Percentiles rank a stretch among this genome's conserved stretches.
Evolutionary conservation across 30 jellyfish, hydroid and myxozoan genomes (phyloP).

Genomic region (Clytia hemisphaerica): DNA sequence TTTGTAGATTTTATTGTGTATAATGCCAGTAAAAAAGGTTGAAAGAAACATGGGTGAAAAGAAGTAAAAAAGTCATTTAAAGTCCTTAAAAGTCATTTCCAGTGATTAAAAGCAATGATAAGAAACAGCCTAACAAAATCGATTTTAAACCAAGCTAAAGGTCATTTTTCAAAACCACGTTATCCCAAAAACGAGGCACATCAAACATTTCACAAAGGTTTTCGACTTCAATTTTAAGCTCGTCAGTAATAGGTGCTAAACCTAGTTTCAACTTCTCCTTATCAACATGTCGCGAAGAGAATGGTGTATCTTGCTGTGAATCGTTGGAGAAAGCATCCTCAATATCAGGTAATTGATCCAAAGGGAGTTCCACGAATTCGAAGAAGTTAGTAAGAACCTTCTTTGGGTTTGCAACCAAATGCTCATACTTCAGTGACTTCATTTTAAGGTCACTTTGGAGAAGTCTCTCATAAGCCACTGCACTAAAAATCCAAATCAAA

Average conservation of each 20-base stretch:
- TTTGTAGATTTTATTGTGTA: no score
- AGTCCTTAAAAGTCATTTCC: no score
- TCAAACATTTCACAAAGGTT: slow-evolving; percentile 7
- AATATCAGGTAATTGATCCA: slow-evolving; percentile 7
- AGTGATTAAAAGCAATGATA: no score
- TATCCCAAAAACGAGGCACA: slow-evolving; percentile 31
- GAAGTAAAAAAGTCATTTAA: no score
- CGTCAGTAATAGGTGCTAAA: background rate
- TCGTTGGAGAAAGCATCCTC: background rate
- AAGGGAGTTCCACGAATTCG: background rate
- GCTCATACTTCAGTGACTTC: slow-evolving; percentile 19
- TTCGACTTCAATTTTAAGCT: slow-evolving; percentile 9
- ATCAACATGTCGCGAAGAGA: background rate
- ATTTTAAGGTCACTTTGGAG: background rate
- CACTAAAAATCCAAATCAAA: slow-evolving; percentile 19
- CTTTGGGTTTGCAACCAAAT: slow-evolving; percentile 12
- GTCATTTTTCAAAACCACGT: background rate
- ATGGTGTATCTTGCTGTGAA: slow-evolving; percentile 21
- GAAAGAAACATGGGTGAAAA: no score
- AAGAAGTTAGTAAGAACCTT: background rate
- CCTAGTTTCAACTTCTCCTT: background rate
- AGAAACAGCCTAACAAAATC: no score
- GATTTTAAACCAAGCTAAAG: background rate
- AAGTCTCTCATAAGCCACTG: slow-evolving; percentile 1
- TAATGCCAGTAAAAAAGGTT: no score